Percentiles rank a stretch among this genome's conserved stretches.
Evolutionary conservation across 2,797 vertebrate genomes (phyloP).

Genomic region (Heteromormyrus szaboi): DNA sequence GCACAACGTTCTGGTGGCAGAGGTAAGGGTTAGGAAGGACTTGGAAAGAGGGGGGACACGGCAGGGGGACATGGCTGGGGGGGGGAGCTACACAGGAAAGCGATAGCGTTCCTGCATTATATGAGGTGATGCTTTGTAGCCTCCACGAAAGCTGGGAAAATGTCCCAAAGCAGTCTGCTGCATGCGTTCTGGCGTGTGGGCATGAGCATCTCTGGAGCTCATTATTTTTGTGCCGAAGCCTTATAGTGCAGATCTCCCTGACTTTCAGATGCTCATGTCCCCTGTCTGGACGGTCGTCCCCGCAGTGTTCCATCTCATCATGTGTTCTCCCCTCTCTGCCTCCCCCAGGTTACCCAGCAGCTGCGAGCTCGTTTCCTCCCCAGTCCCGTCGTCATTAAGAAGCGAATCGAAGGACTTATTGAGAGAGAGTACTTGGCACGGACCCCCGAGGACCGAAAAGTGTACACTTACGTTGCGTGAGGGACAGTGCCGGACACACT

Average conservation of each 20-base stretch:
- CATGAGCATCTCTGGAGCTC: not conserved
- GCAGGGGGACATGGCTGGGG: not conserved
- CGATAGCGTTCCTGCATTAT: not conserved
- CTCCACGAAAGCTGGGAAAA: not conserved
- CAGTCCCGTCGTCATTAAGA: constrained; percentile 98
- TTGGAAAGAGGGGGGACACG: not conserved
- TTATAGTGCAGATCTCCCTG: not conserved
- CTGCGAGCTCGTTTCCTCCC: constrained; percentile 91
- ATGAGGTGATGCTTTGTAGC: not conserved
- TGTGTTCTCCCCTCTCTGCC: not conserved
- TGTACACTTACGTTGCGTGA: constrained; percentile 97
- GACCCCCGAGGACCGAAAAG: constrained; percentile 97
- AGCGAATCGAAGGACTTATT: constrained; percentile 99
- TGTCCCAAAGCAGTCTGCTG: not conserved
- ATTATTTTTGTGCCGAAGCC: not conserved
- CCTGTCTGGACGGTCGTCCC: not conserved
- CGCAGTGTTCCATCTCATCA: not conserved
- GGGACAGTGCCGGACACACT: constrained; percentile 28
- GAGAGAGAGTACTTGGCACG: constrained; percentile 98
- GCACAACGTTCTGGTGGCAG: constrained; percentile 93
- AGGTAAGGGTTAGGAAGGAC: constrained; percentile 60
- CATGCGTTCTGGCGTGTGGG: not conserved
- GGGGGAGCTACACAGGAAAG: not conserved
- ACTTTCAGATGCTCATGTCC: not conserved
- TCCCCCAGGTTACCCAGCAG: constrained; percentile 88